Evolutionary conservation across 2,888 invertebrate genomes (phyloP).

Genomic region (Hemaris fuciformis): DNA sequence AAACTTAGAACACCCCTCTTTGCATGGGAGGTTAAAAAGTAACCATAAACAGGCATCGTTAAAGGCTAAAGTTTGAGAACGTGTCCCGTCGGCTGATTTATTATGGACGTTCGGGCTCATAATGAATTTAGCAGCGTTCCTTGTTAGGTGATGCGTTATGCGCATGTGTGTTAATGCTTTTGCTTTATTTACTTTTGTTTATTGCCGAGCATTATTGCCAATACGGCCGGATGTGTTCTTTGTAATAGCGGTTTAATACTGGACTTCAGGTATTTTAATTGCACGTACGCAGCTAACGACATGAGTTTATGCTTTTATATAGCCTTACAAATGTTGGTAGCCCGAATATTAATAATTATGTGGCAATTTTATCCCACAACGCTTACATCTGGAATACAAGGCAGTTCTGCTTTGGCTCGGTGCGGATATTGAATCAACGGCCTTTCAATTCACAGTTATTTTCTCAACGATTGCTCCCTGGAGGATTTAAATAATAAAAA

Average conservation of each 20-base stretch:
- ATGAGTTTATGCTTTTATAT: background rate
- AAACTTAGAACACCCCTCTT: too few relatives aligned
- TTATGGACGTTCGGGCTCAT: constrained; percentile 38
- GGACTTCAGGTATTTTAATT: background rate
- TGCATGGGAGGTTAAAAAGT: too few relatives aligned
- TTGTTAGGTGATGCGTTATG: constrained; percentile 54
- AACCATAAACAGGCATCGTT: background rate
- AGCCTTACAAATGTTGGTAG: too few relatives aligned
- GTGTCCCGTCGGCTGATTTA: constrained; percentile 42
- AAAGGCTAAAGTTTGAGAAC: constrained; percentile 33
- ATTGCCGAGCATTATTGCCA: constrained; percentile 18
- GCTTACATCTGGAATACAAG: too few relatives aligned
- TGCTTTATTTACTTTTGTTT: constrained; percentile 46
- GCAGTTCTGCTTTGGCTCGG: too few relatives aligned
- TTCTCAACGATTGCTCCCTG: too few relatives aligned
- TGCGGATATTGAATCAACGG: too few relatives aligned
- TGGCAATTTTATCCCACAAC: too few relatives aligned
- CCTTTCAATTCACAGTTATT: too few relatives aligned
- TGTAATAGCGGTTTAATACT: constrained; percentile 20
- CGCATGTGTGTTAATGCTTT: constrained; percentile 51
- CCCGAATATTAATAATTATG: too few relatives aligned
- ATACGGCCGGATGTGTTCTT: constrained; percentile 31
- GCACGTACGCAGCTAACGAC: background rate
- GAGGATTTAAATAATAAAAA: too few relatives aligned
- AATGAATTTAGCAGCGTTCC: constrained; percentile 65